Conservation (phyloP, 1,140 invertebrate genomes). For the Caenorhabditis brenneri region DNA sequence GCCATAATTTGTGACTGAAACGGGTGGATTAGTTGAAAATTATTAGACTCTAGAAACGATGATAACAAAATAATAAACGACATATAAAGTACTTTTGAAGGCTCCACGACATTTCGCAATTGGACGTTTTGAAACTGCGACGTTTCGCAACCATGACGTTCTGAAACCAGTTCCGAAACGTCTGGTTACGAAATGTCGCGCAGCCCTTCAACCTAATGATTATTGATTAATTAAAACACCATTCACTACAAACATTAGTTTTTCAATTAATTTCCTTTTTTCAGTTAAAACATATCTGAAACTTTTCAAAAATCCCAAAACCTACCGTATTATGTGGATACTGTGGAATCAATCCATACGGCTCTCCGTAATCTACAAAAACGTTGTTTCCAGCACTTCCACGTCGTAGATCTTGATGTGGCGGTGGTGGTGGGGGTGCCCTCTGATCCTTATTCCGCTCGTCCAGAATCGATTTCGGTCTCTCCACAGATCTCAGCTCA, state of each 20-base stretch:
- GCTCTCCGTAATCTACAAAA: constrained; percentile 1
- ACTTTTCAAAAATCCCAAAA: neutral
- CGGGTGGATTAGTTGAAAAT: neutral
- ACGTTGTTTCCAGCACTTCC: constrained; percentile 21
- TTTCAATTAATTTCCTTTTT: neutral
- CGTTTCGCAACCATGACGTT: too few species aligned
- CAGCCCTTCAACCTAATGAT: too few species aligned
- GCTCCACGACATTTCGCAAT: too few species aligned
- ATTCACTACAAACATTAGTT: neutral
- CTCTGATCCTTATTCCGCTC: neutral
- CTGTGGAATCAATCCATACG: neutral
- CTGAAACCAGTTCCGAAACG: too few species aligned
- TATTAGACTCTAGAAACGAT: too few species aligned
- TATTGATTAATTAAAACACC: too few species aligned
- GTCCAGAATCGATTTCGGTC: neutral
- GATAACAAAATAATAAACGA: neutral
- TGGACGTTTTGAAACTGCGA: too few species aligned
- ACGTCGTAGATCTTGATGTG: neutral
- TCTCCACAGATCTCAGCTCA: constrained; percentile 1
- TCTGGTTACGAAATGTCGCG: too few species aligned
- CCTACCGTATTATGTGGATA: constrained; percentile 23
- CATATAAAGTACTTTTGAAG: too few species aligned
- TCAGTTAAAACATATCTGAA: neutral
- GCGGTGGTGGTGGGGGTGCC: neutral
- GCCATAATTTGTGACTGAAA: constrained; percentile 30